phyloP scores from a whole-genome alignment of 1,140 invertebrate species.

The Musca domestica region DNA sequence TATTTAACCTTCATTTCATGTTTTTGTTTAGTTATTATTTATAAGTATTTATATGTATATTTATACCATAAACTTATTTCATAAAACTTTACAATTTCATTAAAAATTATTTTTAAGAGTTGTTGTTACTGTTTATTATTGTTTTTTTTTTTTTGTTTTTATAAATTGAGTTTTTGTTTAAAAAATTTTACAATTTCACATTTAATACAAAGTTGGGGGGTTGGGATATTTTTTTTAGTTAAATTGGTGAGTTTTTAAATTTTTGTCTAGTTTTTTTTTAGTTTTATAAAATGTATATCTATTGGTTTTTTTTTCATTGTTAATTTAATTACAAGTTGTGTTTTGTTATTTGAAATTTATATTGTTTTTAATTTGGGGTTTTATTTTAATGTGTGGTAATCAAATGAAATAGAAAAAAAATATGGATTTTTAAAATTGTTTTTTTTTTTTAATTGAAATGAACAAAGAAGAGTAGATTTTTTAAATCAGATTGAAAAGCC shows the following conservation, averaged over 20 bases:
- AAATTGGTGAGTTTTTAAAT: neutral
- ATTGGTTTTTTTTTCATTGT: neutral
- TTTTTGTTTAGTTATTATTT: too few relatives aligned
- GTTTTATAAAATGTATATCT: neutral
- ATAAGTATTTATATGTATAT: too few relatives aligned
- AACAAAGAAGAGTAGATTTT: too few relatives aligned
- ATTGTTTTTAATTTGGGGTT: too few relatives aligned
- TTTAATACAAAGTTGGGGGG: slow-evolving; percentile 11
- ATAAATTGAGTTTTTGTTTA: neutral
- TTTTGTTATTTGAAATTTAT: too few relatives aligned
- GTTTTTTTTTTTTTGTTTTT: too few relatives aligned
- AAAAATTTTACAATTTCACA: slow-evolving; percentile 21
- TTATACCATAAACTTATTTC: neutral
- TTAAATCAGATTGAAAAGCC: neutral
- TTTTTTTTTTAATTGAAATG: too few relatives aligned
- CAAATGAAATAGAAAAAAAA: too few relatives aligned
- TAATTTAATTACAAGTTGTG: slow-evolving; percentile 3
- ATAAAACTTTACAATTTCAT: neutral
- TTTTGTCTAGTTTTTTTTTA: neutral
- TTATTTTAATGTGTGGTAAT: too few relatives aligned
- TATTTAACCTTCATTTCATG: neutral
- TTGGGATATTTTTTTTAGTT: neutral
- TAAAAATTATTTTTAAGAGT: neutral
- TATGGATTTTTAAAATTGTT: too few relatives aligned
- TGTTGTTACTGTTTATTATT: neutral